Evolutionary conservation across 1,140 invertebrate genomes (phyloP).

Genomic region (Delia radicum): DNA sequence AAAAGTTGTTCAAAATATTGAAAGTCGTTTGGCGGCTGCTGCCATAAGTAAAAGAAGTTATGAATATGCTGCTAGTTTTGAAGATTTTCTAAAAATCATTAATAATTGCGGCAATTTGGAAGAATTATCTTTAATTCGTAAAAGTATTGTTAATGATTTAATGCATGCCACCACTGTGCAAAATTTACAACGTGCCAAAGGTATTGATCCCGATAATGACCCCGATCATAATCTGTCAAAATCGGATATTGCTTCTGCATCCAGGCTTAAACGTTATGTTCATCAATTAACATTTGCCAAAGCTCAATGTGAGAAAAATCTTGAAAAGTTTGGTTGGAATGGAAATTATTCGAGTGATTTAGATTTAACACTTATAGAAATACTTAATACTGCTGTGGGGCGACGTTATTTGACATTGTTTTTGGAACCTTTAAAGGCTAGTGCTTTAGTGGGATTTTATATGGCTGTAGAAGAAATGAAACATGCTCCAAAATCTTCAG

Average conservation of each 20-base stretch:
- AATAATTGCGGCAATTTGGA: conserved; percentile 78
- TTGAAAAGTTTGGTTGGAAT: conserved; percentile 75
- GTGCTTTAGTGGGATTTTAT: conserved; percentile 82
- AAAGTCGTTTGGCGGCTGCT: conserved; percentile 73
- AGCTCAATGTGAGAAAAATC: conserved; percentile 76
- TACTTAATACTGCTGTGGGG: conserved; percentile 71
- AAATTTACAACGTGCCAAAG: conserved; percentile 80
- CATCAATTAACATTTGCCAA: conserved; percentile 85
- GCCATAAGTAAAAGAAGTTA: conserved; percentile 80
- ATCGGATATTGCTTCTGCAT: conserved; percentile 71
- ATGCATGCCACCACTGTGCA: conserved; percentile 91
- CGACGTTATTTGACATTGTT: conserved; percentile 76
- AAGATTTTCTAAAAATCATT: conserved; percentile 85
- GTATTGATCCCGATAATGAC: conserved; percentile 67
- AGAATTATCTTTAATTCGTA: conserved; percentile 78
- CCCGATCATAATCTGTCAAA: conserved; percentile 59
- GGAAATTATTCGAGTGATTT: conserved; percentile 67
- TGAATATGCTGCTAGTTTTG: conserved; percentile 85
- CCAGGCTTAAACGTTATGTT: conserved; percentile 73
- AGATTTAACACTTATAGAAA: conserved; percentile 65
- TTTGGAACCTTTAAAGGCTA: conserved; percentile 76
- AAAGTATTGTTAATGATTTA: conserved; percentile 84
- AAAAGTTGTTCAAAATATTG: conserved; percentile 80
- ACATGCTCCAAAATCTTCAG: conserved; percentile 68
- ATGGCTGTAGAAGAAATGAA: conserved; percentile 83